Evolutionary conservation across 2,888 invertebrate genomes (phyloP).

Genomic region (Heteropelma amictum): DNA sequence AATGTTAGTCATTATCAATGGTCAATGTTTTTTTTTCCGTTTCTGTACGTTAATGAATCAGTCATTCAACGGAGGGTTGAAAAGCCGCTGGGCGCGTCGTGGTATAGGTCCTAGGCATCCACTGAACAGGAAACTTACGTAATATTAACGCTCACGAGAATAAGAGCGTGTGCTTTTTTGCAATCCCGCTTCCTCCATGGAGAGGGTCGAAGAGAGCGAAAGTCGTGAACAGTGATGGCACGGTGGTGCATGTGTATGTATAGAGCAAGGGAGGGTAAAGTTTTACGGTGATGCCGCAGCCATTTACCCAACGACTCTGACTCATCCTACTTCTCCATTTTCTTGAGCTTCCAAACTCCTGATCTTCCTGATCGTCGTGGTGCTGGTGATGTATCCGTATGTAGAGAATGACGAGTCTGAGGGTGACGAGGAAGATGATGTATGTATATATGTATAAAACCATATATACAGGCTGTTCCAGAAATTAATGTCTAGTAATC

Average conservation of each 20-base stretch:
- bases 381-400: too few species aligned
- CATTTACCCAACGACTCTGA: conserved; percentile 55
- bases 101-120: conserved; percentile 9
- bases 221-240: conserved; percentile 47
- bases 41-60: too few species aligned
- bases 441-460: too few species aligned
- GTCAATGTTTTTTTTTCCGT: too few species aligned
- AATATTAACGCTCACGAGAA: conserved; percentile 34
- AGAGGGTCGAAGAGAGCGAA: conserved; percentile 9
- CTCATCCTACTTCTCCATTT: conserved; percentile 49
- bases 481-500: too few species aligned
- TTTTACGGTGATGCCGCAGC: conserved; percentile 49
- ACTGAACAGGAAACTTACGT: conserved; percentile 12
- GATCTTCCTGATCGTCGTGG: conserved; percentile 20
- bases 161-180: conserved; percentile 34
- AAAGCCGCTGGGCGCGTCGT: neutral
- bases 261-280: conserved; percentile 27
- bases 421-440: too few species aligned
- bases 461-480: too few species aligned
- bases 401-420: too few species aligned
- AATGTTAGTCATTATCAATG: too few species aligned
- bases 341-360: conserved; percentile 30
- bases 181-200: conserved; percentile 7
- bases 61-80: neutral
- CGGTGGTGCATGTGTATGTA: neutral